phyloP scores from a whole-genome alignment of 2,888 invertebrate genomes.

The Ophioninae sp. region DNA sequence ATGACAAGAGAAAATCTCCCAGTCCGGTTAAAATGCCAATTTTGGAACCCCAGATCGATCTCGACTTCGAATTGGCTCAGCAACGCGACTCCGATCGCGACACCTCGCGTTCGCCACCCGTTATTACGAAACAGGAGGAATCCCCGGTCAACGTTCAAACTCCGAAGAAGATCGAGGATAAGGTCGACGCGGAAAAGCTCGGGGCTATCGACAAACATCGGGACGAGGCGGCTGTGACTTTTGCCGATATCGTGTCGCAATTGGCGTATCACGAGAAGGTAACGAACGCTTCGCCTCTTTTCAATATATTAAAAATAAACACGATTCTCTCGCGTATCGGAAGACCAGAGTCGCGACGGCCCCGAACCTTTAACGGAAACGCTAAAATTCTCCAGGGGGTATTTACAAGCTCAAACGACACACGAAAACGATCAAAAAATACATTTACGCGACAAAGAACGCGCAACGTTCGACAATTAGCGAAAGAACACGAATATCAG shows the following conservation, averaged over 20 bases:
- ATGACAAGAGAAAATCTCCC: conserved; percentile 56
- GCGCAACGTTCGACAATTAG: too few species aligned
- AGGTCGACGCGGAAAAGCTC: conserved; percentile 48
- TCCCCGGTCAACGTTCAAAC: conserved; percentile 42
- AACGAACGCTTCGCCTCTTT: not conserved
- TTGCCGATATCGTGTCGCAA: conserved; percentile 76
- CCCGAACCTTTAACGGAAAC: too few species aligned
- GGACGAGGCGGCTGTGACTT: conserved; percentile 67
- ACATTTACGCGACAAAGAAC: too few species aligned
- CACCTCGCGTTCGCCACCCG: conserved; percentile 76
- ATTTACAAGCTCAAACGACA: too few species aligned
- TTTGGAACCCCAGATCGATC: conserved; percentile 72
- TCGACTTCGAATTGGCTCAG: conserved; percentile 65
- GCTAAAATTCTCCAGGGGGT: too few species aligned
- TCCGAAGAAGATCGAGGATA: conserved; percentile 62
- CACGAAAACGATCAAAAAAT: too few species aligned
- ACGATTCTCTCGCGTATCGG: not conserved
- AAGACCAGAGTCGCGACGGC: not conserved
- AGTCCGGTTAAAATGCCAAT: conserved; percentile 72
- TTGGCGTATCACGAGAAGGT: conserved; percentile 80
- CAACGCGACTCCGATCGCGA: conserved; percentile 69
- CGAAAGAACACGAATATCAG: too few species aligned
- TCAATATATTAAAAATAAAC: not conserved
- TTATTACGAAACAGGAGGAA: conserved; percentile 75
- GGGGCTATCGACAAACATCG: conserved; percentile 46